Evolutionary conservation across 2,888 invertebrate genomes (phyloP).

Genomic region (Lasius fuliginosus): DNA sequence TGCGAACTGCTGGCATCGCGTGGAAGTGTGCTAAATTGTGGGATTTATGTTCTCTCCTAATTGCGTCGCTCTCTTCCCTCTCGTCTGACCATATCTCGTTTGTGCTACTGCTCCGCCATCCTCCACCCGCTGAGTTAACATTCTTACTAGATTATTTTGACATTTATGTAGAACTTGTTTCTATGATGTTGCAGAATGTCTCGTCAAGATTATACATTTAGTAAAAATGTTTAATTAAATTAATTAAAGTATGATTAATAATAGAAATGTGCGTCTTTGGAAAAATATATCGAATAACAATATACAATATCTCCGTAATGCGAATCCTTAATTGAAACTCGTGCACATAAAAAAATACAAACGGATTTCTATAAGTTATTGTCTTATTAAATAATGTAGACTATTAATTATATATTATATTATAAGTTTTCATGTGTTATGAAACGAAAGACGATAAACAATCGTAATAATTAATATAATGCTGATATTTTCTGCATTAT

Average conservation of each 20-base stretch:
- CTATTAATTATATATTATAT: not conserved
- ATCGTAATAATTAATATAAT: not conserved
- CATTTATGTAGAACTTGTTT: slow-evolving; percentile 44
- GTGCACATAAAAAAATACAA: not conserved
- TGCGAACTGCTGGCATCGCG: slow-evolving; percentile 80
- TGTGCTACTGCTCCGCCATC: slow-evolving; percentile 43
- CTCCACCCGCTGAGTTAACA: slow-evolving; percentile 39
- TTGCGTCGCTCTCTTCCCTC: slow-evolving; percentile 79
- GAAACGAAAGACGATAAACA: not conserved
- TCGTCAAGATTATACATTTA: not conserved
- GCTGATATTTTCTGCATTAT: not conserved
- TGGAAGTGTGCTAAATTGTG: slow-evolving; percentile 84
- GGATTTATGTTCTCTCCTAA: slow-evolving; percentile 86
- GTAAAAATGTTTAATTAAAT: slow-evolving; percentile 38
- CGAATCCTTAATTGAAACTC: slow-evolving; percentile 7
- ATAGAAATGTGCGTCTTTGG: not conserved
- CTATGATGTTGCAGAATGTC: slow-evolving; percentile 2
- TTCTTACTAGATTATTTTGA: slow-evolving; percentile 48
- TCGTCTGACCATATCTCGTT: slow-evolving; percentile 31
- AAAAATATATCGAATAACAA: not conserved
- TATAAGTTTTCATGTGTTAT: not conserved
- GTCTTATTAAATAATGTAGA: not conserved
- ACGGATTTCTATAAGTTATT: not conserved
- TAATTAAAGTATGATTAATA: slow-evolving; percentile 18
- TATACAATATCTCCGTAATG: slow-evolving; percentile 4